Evolutionary conservation across 2,797 vertebrate species (phyloP).

Genomic region (Cirrhinus molitorella): DNA sequence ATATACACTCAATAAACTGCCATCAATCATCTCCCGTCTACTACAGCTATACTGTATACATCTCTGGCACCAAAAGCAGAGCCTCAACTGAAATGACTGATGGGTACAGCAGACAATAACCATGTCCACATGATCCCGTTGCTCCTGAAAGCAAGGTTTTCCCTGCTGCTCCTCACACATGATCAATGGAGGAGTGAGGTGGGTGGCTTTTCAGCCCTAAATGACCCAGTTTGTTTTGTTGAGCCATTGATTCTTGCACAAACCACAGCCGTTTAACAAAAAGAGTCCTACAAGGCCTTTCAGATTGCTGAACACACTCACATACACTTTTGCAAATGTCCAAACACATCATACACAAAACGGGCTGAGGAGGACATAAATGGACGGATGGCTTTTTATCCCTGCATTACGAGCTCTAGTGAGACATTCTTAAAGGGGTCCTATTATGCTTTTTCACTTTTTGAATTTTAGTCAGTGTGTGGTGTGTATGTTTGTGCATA

Average conservation of each 20-base stretch:
- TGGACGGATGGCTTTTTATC: constrained; percentile 12
- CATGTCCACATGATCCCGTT: constrained; percentile 47
- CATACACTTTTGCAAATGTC: neutral
- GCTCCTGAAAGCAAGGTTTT: constrained; percentile 4
- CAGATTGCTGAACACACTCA: constrained; percentile 20
- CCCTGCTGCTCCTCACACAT: constrained; percentile 46
- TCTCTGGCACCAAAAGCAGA: neutral
- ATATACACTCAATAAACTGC: neutral
- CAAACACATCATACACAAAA: constrained; percentile 12
- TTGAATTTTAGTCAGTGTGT: no score
- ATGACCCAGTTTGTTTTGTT: constrained; percentile 77
- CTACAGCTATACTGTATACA: neutral
- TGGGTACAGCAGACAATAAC: constrained; percentile 60
- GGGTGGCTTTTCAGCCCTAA: constrained; percentile 77
- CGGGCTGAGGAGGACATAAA: constrained; percentile 10
- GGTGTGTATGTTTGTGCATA: no score
- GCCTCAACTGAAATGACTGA: neutral
- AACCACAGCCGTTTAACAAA: constrained; percentile 67
- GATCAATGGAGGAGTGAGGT: constrained; percentile 74
- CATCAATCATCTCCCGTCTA: constrained; percentile 13
- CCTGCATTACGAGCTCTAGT: neutral
- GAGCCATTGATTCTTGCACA: constrained; percentile 72
- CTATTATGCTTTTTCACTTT: no score
- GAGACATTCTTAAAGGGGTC: constrained; percentile 3
- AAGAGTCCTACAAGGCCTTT: constrained; percentile 63